Evolutionary conservation across 2,113 vertebrate species (phyloP), one percentile per base, ranked within the genome.

Genomic region (Eidolon helvum): DNA sequence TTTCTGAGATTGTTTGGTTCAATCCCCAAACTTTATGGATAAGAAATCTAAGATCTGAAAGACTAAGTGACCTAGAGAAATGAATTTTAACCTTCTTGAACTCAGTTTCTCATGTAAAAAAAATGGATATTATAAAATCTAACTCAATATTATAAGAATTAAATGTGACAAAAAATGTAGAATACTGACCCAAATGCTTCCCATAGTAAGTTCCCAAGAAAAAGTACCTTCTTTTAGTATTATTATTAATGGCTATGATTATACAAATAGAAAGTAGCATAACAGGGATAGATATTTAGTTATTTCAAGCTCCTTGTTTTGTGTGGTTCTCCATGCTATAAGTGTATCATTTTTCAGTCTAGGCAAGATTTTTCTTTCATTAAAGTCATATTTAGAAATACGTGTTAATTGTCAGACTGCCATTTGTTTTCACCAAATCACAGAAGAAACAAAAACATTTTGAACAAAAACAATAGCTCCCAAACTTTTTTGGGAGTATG

Each of bases 391-490:
- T 89, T 95, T 61, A 87, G 77, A 94, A 95, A 93, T 83, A 87
- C 69, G 7, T 65, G 61, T 84, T 89, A 83, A 86, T 63, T 87
- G 26, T 94, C 68, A 83, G 53, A 43, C 59, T 90, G 83, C 93
- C 48, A 69, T 89, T 95, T 94, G 61, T 94, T 90, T 95, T 92
- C 21, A 91, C 22, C 19, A 82, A 71, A 74, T 69, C 72, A 86
- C 30, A 87, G 43, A 45, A 91, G 57, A 92, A 95, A 48, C 66
- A 95, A 95, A 95, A 89, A 85, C 55, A 63, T 84, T 80, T 84
- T 19, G 89, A 93, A 92, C 38, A 82, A 78, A 93, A 96, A 66
- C 61, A 55, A 38, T 38, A 85, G 77, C 74, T 78, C 28, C 30
- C 1, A 87, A 91, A 75, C 24, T 19, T 87, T 90, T 89, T 48